Percentiles rank a stretch among this genome's conserved stretches.
Evolutionary conservation across 2,797 vertebrate species (phyloP).

Genomic region (Darevskia nairensis): DNA sequence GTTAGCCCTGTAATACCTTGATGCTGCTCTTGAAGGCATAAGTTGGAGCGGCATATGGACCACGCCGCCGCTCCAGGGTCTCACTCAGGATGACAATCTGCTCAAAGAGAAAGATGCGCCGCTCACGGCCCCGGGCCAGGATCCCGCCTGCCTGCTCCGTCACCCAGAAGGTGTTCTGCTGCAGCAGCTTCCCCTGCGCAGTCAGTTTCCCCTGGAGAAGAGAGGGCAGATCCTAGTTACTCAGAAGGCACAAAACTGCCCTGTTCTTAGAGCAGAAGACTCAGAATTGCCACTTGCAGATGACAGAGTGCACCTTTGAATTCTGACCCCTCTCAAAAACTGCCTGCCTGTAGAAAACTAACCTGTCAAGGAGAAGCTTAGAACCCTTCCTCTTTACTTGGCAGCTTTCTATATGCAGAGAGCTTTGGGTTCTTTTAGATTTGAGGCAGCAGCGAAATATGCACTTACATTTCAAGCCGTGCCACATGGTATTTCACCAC

Average conservation of each 20-base stretch:
- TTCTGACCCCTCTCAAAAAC: background rate
- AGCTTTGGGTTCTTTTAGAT: background rate
- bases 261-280: background rate
- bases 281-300: background rate
- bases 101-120: slow-evolving; percentile 93
- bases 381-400: background rate
- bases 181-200: slow-evolving; percentile 92
- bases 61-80: slow-evolving; percentile 87
- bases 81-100: slow-evolving; percentile 95
- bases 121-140: slow-evolving; percentile 88
- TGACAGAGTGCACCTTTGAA: background rate
- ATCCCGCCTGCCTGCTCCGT: slow-evolving; percentile 87
- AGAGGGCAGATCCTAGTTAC: background rate
- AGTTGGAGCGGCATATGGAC: slow-evolving; percentile 87
- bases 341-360: background rate
- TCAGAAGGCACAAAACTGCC: background rate
- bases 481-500: background rate
- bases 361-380: background rate
- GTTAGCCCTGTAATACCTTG: slow-evolving; percentile 77
- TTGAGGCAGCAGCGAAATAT: background rate
- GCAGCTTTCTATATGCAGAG: background rate
- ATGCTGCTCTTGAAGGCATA: slow-evolving; percentile 94
- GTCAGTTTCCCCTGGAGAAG: slow-evolving; percentile 89
- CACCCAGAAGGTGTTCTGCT: slow-evolving; percentile 93
- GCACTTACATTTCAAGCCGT: background rate